Conservation (phyloP, 2,113 vertebrate species). For the Aphelocoma coerulescens region DNA sequence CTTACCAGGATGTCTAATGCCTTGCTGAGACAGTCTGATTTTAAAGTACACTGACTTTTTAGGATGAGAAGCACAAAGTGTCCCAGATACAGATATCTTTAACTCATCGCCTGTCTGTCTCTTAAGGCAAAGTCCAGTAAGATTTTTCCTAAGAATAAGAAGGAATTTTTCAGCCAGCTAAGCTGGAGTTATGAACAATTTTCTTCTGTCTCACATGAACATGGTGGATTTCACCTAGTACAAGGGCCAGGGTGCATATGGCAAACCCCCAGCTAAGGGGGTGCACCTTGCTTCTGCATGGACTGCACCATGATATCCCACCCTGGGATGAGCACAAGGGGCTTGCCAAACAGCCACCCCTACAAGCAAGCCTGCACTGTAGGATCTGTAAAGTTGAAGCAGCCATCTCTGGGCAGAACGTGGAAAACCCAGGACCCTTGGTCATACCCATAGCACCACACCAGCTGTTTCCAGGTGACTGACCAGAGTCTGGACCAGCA, state of each 20-base stretch:
- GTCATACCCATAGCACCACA: too few species aligned
- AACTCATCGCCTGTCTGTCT: neutral
- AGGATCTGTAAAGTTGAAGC: neutral
- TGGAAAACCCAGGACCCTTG: neutral
- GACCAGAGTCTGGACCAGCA: neutral
- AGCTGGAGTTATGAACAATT: fast-evolving
- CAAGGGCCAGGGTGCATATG: neutral
- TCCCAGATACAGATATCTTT: neutral
- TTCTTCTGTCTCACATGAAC: neutral
- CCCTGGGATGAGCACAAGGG: fast-evolving
- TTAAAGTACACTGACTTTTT: neutral
- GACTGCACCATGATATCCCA: neutral
- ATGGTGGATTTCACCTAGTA: neutral
- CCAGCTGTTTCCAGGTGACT: neutral
- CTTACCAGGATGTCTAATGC: neutral
- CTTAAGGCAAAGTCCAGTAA: neutral
- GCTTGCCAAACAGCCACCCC: neutral
- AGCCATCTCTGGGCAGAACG: neutral
- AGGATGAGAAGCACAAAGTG: neutral
- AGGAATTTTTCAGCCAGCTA: neutral
- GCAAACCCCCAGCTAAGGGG: neutral
- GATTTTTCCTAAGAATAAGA: neutral
- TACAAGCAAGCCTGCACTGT: neutral
- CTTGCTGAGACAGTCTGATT: neutral
- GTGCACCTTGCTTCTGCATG: neutral